Conservation (phyloP, 2,888 invertebrate genomes). For the Mycalesis mineus region DNA sequence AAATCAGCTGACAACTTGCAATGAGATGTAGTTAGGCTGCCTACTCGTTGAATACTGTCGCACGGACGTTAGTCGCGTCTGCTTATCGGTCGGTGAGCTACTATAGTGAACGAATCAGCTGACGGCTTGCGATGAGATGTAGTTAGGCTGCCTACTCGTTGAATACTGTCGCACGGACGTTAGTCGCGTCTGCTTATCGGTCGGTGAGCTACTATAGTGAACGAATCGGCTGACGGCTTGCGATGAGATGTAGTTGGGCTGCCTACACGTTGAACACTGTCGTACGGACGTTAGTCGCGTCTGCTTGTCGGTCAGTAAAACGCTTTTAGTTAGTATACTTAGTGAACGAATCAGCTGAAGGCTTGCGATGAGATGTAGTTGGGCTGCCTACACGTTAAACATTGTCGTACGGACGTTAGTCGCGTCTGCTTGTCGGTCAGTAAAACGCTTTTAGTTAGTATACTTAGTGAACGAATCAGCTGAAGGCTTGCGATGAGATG, state of each 20-base stretch:
- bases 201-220: no score
- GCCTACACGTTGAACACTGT: not conserved
- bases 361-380: conserved; percentile 27
- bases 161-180: not conserved
- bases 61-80: not conserved
- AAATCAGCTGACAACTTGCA: conserved; percentile 62
- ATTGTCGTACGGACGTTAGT: no score
- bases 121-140: conserved; percentile 37
- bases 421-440: not conserved
- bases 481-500: conserved; percentile 44
- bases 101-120: conserved; percentile 74
- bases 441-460: no score
- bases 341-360: conserved; percentile 70
- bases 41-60: not conserved
- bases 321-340: no score
- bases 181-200: no score
- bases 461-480: conserved; percentile 72
- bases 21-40: conserved; percentile 1
- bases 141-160: not conserved
- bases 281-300: not conserved
- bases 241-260: conserved; percentile 14
- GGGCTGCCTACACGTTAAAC: not conserved
- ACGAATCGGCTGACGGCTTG: conserved; percentile 63
- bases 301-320: not conserved
- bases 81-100: not conserved